phyloP scores from a whole-genome alignment of 1,140 invertebrate genomes.

The Mya arenaria region DNA sequence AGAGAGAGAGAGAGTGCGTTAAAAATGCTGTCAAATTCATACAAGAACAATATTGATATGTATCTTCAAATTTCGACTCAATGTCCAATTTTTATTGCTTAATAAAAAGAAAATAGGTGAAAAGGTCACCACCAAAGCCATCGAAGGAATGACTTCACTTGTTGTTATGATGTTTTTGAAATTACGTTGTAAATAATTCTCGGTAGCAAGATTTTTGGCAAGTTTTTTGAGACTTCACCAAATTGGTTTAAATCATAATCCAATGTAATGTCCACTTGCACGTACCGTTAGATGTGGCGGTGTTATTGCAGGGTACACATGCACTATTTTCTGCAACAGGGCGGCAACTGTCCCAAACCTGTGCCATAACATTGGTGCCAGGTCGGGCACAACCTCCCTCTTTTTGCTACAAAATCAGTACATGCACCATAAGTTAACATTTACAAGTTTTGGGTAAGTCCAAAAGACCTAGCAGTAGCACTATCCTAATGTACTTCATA shows the following conservation, averaged over 20 bases:
- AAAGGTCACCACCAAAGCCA: neutral
- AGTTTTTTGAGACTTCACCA: too few relatives aligned
- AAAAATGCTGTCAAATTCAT: too few relatives aligned
- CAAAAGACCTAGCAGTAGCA: too few relatives aligned
- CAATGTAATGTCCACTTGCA: neutral
- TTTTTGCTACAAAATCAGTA: constrained; percentile 90
- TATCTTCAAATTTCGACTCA: too few relatives aligned
- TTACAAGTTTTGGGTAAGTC: neutral
- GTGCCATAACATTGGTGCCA: constrained; percentile 99
- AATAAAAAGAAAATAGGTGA: neutral
- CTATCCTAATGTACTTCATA: too few relatives aligned
- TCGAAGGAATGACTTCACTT: neutral
- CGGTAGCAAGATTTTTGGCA: neutral
- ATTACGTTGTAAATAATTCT: neutral
- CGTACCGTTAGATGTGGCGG: constrained; percentile 94
- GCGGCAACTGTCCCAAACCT: constrained; percentile 99
- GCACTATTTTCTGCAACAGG: constrained; percentile 94
- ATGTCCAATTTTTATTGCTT: too few relatives aligned
- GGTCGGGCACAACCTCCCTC: constrained; percentile 96
- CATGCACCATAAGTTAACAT: neutral
- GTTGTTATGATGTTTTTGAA: neutral
- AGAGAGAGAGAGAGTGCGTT: too few relatives aligned
- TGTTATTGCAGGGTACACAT: constrained; percentile 98
- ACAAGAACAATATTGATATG: too few relatives aligned
- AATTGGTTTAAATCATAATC: too few relatives aligned